These are phyloP conservation scores for Odontocolon sp. DNA, from an alignment of 2,888 invertebrate genomes.

Conservation along the genomic window DNA sequence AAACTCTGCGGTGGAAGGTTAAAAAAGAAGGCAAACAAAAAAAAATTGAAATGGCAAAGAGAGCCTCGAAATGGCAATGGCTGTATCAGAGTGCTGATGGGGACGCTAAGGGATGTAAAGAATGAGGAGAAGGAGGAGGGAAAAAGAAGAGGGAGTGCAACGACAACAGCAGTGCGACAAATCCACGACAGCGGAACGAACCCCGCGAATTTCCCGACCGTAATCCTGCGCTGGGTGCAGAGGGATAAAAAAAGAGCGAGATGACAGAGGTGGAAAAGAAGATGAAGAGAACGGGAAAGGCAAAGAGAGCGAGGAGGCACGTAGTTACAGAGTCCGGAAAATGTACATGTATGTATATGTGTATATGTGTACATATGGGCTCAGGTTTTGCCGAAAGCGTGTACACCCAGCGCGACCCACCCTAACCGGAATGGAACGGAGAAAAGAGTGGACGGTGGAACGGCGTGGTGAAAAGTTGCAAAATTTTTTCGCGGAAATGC, in stretches of 20 bases:
- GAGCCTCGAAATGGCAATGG: constrained; percentile 28
- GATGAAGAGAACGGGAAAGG: not conserved
- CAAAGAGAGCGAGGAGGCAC: constrained; percentile 24
- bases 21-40: not conserved
- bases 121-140: too few species aligned
- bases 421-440: not conserved
- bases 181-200: constrained; percentile 55
- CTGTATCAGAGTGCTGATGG: constrained; percentile 8
- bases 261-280: constrained; percentile 3
- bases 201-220: constrained; percentile 56
- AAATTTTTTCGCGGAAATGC: constrained; percentile 39
- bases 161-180: constrained; percentile 60
- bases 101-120: not conserved
- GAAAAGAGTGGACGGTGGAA: not conserved
- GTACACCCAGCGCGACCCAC: constrained; percentile 21
- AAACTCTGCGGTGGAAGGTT: not conserved
- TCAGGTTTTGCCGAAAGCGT: too few species aligned
- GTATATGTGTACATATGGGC: too few species aligned
- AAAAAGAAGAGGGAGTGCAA: constrained; percentile 10
- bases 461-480: constrained; percentile 35
- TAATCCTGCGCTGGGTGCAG: constrained; percentile 37
- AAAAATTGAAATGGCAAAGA: constrained; percentile 35
- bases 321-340: too few species aligned
- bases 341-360: too few species aligned
- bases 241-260: not conserved